phyloP scores from a whole-genome alignment of 2,888 invertebrate genomes.

The Thyatira batis region DNA sequence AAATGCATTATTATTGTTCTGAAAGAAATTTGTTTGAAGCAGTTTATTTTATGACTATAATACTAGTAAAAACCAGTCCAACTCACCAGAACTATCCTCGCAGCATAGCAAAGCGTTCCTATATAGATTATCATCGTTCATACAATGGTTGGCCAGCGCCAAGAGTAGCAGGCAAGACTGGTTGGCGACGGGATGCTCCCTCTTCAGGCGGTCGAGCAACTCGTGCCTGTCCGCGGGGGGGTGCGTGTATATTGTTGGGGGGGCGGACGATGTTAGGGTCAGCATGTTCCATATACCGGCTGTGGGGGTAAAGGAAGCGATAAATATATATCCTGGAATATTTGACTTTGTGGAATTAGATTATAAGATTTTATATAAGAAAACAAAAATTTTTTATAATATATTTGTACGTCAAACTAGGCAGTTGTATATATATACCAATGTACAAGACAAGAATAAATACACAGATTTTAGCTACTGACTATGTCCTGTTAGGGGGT shows the following conservation, averaged over 20 bases:
- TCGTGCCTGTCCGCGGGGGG: constrained; percentile 68
- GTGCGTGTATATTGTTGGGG: constrained; percentile 56
- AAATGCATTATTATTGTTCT: too few relatives aligned
- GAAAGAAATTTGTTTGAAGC: too few relatives aligned
- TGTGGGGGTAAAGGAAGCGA: constrained; percentile 31
- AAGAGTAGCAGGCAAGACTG: constrained; percentile 94
- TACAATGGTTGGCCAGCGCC: constrained; percentile 95
- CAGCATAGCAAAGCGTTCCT: constrained; percentile 92
- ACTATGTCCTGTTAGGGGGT: too few relatives aligned
- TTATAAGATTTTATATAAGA: neutral
- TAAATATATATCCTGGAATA: neutral
- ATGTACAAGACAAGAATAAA: too few relatives aligned
- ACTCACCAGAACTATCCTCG: constrained; percentile 88
- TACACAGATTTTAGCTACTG: too few relatives aligned
- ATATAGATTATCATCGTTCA: constrained; percentile 90
- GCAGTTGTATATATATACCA: too few relatives aligned
- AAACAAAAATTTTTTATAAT: too few relatives aligned
- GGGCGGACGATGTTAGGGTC: constrained; percentile 81
- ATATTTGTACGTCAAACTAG: too few relatives aligned
- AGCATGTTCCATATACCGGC: constrained; percentile 92
- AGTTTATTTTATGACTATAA: too few relatives aligned
- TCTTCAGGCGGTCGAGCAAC: constrained; percentile 73
- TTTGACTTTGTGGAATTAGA: neutral
- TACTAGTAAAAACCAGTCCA: too few relatives aligned
- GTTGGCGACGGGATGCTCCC: constrained; percentile 90